Evolutionary conservation across 2,113 vertebrate species (phyloP), one percentile per base, ranked within the genome.

Genomic region (Elephantulus edwardii): DNA sequence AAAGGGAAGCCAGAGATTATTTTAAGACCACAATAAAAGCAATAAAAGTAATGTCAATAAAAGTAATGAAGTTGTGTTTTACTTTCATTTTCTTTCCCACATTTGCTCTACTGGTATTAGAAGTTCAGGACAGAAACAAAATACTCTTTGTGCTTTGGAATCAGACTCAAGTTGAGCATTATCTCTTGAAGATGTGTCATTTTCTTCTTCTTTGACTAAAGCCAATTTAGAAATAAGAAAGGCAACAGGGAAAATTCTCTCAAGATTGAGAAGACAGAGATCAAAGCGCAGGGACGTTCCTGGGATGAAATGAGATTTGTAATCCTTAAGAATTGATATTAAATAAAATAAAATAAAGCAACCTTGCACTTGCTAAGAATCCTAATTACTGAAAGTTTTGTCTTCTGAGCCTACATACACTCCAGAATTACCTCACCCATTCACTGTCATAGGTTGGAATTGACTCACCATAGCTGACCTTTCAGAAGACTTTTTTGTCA

Each of bases 351-450:
- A 28, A 28, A 58, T 58, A 58, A 28, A 58, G 17, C 26, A 58
- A 58, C 22, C 26, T 58, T 76, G 52, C 33, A 16, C 70, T 94
- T 86, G 70, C 30, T 79, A 28, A 74, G 33, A 94, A 2, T 89
- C 30, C 75, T 16, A 13, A 62, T 83, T 22, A 30, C 70, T 82
- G 89, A 48, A 87, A 50, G 68, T 82, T 94, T 89, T 58, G 56
- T 56, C 22, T 4, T 22, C 56, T 64, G 50, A 97, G 94, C 97
- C 97, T 90, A 68, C 42, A 52, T 42, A 44, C 86, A 66, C 75
- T 68, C 74, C 71, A 60, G 74, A 86, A 93, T 5, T 85, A n/a
- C n/a, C n/a, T n/a, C n/a, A n/a, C n/a, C n/a, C n/a, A n/a, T n/a
- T n/a, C n/a, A n/a, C n/a, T n/a, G n/a, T n/a, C n/a, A n/a, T n/a